Evolutionary conservation across 2,888 invertebrate genomes (phyloP), one percentile per base, ranked within the genome.

Genomic region (Nymphalis urticae): DNA sequence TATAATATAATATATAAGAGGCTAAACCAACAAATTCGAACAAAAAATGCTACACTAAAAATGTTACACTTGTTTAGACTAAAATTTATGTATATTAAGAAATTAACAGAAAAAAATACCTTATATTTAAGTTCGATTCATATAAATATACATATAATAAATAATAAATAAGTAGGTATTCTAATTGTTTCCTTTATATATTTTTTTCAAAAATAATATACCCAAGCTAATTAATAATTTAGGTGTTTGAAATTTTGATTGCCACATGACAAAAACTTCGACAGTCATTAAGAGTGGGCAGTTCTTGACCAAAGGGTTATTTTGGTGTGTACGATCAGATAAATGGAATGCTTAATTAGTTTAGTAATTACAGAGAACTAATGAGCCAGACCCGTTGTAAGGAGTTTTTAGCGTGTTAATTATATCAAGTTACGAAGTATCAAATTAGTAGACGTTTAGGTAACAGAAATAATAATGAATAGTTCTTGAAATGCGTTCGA

Each of bases 271-370:
- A 53, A 53, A 53, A 53, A 53, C 16, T 32, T 32, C 32, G 56
- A n/a, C 7, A 27, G 6, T 32, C 56, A 27, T 32, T 32, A 9
- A 13, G 54, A 84, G 83, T 84, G 87, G 82, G 83, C 84, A 87
- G 86, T 83, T 81, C 82, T 79, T 81, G 67, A 51, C 48, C 54
- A 58, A 70, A 64, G 66, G 54, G 53, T 72, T 70, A 70, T 70
- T 74, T 64, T 61, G 66, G 72, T 76, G 71, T 76, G 65, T 68
- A 66, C 56, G 64, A 71, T 71, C 73, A 61, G 73, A 73, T 73
- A 73, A 71, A 51, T 21, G 21, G 63, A 68, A 71, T 68, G 69
- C 69, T 68, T 64, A 73, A 71, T 73, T 69, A 69, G 65, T 71
- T 71, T 53, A 65, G 66, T 70, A 71, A 69, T 68, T 68, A 71